Base-by-base conservation (phyloP, 2,888 invertebrate genomes). In the Sphaerophoria rueppellii region DNA sequence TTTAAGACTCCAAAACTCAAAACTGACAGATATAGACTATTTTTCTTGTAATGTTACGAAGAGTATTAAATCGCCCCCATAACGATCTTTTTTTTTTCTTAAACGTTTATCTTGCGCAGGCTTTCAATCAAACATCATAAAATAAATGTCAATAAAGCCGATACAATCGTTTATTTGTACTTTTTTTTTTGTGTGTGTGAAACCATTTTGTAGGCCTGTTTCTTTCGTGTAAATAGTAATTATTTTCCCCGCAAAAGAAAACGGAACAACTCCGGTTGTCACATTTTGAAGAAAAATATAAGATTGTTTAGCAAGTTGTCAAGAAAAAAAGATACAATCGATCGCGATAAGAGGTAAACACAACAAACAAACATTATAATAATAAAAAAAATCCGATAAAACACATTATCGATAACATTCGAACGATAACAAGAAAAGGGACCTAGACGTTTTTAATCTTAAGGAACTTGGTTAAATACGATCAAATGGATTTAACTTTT, bases 371-470 rank as follows among this genome's bases (percentile, higher is more conserved):
- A 69, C 37, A 75, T 72, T 85, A 80, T 14, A 24, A 55, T n/a
- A 37, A 16, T 5, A 6, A 24, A 3, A 55, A 34, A 65, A 69
- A 76, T 80, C 67, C 52, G 83, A 80, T 85, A 85, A 85, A 81
- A 81, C 43, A 58, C 79, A 83, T 80, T 80, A 83, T 80, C 83
- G 75, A 83, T 80, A 67, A 65, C 7, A 60, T 24, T 24, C 24
- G 24, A 24, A 24, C 65, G 40, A 40, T 9, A 14, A 43, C 72
- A 80, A 85, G 72, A 43, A 46, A 67, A 54, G 52, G 34, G 24
- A 50, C n/a, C n/a, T n/a, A n/a, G n/a, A n/a, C n/a, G n/a, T n/a
- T 50, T 50, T 63, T 16, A 4, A 2, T 34, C 14, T 63, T 35
- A 6, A 11, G 2, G 67, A 79, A 48, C 32, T 61, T 71, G 71